phyloP scores from a whole-genome alignment of 2,113 vertebrate species.

The Lethenteron reissneri region DNA sequence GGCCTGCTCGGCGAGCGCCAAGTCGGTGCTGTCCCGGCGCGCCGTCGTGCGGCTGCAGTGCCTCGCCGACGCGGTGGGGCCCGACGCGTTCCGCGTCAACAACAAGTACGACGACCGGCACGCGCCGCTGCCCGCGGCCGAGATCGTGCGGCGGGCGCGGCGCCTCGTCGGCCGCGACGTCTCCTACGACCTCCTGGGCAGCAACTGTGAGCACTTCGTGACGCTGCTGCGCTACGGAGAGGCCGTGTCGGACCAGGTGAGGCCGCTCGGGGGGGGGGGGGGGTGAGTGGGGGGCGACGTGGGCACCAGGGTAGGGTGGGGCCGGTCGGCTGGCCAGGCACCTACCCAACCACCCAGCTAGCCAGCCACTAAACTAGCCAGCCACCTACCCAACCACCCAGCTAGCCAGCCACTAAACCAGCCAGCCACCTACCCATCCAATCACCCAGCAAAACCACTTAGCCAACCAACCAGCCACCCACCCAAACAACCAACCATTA shows the following conservation, averaged over 20 bases:
- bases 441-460: too few species aligned
- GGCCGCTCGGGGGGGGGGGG: background rate
- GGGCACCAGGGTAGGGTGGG: too few species aligned
- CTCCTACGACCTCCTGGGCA: conserved; percentile 46
- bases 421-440: too few species aligned
- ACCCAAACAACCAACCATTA: too few species aligned
- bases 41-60: conserved; percentile 69
- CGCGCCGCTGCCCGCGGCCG: conserved; percentile 29
- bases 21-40: conserved; percentile 56
- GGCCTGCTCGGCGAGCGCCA: conserved; percentile 32
- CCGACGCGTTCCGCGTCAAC: conserved; percentile 43
- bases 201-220: conserved; percentile 86
- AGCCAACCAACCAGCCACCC: too few species aligned
- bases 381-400: too few species aligned
- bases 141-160: conserved; percentile 46
- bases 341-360: too few species aligned
- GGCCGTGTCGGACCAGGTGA: conserved; percentile 54
- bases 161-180: conserved; percentile 43
- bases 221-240: conserved; percentile 57
- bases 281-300: too few species aligned
- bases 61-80: conserved; percentile 53
- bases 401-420: too few species aligned
- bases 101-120: conserved; percentile 57
- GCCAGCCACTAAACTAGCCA: too few species aligned
- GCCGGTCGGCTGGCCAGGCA: too few species aligned